A percentile compares a stretch with the other conserved stretches of the same genome.
These are phyloP conservation scores for Oscheius sp. DNA, from an alignment of 2,888 invertebrate species.

Conservation along the genomic window DNA sequence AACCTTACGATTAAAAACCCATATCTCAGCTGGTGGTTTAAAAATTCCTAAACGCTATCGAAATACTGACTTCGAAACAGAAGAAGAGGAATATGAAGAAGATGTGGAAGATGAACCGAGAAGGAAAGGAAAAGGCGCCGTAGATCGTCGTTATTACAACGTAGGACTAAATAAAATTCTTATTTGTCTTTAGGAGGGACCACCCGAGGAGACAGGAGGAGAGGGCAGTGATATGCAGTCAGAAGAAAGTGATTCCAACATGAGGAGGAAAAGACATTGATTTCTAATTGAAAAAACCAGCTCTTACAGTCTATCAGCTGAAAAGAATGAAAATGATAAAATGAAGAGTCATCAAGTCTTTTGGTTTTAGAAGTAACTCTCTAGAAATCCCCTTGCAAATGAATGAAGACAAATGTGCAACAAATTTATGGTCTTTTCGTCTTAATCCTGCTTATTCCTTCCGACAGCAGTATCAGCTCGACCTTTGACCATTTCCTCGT, in stretches of 20 bases:
- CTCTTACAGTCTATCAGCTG: too few species aligned
- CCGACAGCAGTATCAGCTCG: slow-evolving; percentile 61
- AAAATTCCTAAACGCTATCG: neutral
- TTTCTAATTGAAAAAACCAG: too few species aligned
- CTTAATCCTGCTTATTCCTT: slow-evolving; percentile 39
- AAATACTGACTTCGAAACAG: neutral
- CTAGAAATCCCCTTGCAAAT: too few species aligned
- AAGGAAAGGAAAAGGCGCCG: neutral
- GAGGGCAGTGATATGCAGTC: neutral
- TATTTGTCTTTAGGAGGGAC: neutral
- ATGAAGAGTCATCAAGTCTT: too few species aligned
- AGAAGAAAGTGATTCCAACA: slow-evolving; percentile 8
- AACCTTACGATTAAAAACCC: neutral
- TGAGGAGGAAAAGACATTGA: too few species aligned
- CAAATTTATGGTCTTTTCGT: too few species aligned
- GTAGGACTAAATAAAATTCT: too few species aligned
- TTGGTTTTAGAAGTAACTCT: too few species aligned
- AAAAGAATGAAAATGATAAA: too few species aligned
- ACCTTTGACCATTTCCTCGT: slow-evolving; percentile 64
- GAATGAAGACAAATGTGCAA: too few species aligned
- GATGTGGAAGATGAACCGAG: neutral
- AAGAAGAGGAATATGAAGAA: neutral
- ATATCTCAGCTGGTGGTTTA: neutral
- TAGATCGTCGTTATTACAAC: slow-evolving; percentile 7
- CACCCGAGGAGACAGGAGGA: neutral